These are phyloP conservation scores for Mormyrus proboscirostris DNA, from an alignment of 2,797 vertebrate genomes.

Conservation along the genomic window DNA sequence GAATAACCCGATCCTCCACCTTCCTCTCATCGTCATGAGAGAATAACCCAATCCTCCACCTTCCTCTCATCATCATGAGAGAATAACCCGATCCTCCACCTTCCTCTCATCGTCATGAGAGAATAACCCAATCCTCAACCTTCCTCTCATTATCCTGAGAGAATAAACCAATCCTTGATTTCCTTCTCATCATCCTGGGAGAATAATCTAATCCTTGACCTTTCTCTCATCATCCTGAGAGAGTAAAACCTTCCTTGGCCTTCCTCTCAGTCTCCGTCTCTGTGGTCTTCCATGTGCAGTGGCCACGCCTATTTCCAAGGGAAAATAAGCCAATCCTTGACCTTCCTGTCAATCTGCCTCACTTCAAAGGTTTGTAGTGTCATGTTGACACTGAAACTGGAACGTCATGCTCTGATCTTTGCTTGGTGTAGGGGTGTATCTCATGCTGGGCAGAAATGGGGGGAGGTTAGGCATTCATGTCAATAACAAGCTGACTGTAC, in stretches of 20 bases:
- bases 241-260: neutral
- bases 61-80: neutral
- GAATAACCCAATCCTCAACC: neutral
- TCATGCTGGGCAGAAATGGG: neutral
- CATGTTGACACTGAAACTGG: neutral
- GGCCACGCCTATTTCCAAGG: neutral
- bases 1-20: neutral
- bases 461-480: neutral
- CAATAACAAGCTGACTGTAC: neutral
- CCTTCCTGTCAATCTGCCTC: neutral
- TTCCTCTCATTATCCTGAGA: neutral
- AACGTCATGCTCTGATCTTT: neutral
- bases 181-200: neutral
- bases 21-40: neutral
- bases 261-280: neutral
- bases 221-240: neutral
- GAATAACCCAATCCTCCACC: neutral
- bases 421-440: neutral
- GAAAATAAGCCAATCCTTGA: neutral
- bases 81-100: neutral
- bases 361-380: slow-evolving; percentile 1
- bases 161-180: neutral
- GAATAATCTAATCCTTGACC: neutral
- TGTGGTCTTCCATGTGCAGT: neutral
- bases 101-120: neutral